Percentiles rank a stretch among this genome's conserved stretches.
Evolutionary conservation across 2,888 invertebrate species (phyloP).

Genomic region (Tryphoninae sp.): DNA sequence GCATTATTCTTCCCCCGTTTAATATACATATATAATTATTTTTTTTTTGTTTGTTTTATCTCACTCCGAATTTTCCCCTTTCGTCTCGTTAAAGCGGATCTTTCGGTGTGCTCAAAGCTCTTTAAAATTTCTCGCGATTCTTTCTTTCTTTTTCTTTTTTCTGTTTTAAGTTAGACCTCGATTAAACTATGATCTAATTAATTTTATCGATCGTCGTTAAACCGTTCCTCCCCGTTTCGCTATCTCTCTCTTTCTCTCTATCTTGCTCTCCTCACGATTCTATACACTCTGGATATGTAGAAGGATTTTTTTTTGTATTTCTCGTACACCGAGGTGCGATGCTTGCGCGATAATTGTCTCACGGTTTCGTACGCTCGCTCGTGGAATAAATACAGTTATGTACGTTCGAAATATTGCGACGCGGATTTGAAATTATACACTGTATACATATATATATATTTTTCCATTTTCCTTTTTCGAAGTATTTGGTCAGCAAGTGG

Average conservation of each 20-base stretch:
- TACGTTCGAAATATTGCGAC: constrained; percentile 3
- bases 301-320: constrained; percentile 53
- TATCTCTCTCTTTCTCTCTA: constrained; percentile 45
- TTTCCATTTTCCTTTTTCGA: neutral
- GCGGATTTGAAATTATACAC: constrained; percentile 16
- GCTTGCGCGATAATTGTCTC: constrained; percentile 26
- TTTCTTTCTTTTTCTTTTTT: constrained; percentile 29
- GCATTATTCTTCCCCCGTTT: constrained; percentile 43
- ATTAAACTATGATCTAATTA: constrained; percentile 52
- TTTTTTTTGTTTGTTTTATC: constrained; percentile 35
- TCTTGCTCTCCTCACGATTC: constrained; percentile 26
- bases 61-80: constrained; percentile 53
- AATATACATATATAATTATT: constrained; percentile 38
- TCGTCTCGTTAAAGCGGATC: constrained; percentile 47
- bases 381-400: neutral
- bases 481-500: neutral
- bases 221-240: constrained; percentile 24
- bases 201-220: constrained; percentile 49
- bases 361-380: constrained; percentile 21
- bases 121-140: constrained; percentile 30
- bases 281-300: constrained; percentile 60
- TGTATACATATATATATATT: no score
- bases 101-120: constrained; percentile 57
- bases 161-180: constrained; percentile 33
- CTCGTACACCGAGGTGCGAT: constrained; percentile 18